Evolutionary conservation across 2,113 vertebrate genomes (phyloP).

Genomic region (Rattus norvegicus): GRCr8 NC_086022.1:173555001-173555500

Average conservation of each 20-base stretch:
- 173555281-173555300: background rate
- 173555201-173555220: background rate
- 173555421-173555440: background rate
- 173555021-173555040: too few species aligned
- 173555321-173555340: background rate
- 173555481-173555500: background rate
- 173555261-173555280: background rate
- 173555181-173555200: background rate
- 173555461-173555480: background rate
- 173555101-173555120: background rate
- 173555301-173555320: background rate
- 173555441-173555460: background rate
- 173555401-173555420: background rate
- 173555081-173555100: background rate
- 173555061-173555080: background rate
- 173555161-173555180: conserved; percentile 19
- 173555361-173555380: background rate
- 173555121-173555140: background rate
- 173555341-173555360: background rate
- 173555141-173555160: background rate
- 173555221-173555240: conserved; percentile 30
- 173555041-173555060: conserved; percentile 12
- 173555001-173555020: too few species aligned
- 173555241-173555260: background rate
- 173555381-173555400: background rate